phyloP scores from a whole-genome alignment of 2,888 invertebrate genomes.

The Arge pagana region DNA sequence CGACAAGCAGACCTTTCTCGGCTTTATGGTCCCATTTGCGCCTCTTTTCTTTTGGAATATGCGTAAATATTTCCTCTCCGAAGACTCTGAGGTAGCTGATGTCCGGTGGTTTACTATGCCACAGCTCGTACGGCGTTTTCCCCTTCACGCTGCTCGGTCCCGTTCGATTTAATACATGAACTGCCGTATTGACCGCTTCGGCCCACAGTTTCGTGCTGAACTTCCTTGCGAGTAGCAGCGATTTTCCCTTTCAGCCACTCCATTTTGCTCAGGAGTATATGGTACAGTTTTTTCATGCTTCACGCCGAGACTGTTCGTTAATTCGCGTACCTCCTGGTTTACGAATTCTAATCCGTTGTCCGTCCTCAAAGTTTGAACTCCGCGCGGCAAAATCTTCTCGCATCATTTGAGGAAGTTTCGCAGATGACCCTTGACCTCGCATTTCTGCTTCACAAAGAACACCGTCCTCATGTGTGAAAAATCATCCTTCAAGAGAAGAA shows the following conservation, averaged over 20 bases:
- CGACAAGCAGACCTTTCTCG: constrained; percentile 26
- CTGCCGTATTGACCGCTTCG: constrained; percentile 23
- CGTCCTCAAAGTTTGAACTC: constrained; percentile 3
- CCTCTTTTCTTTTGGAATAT: constrained; percentile 26
- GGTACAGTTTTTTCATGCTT: constrained; percentile 16
- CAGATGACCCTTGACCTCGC: background rate
- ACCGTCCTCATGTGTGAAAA: constrained; percentile 1
- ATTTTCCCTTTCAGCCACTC: constrained; percentile 25
- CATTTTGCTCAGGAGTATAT: constrained; percentile 26
- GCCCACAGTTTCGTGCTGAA: constrained; percentile 25
- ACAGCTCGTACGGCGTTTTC: constrained; percentile 29
- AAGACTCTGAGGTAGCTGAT: constrained; percentile 18
- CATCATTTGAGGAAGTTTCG: background rate
- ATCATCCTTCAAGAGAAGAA: constrained; percentile 29
- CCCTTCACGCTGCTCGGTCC: constrained; percentile 22
- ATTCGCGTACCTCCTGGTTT: constrained; percentile 9
- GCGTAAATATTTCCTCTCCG: constrained; percentile 20
- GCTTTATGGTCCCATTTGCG: constrained; percentile 22
- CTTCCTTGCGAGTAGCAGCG: constrained; percentile 15
- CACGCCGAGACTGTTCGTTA: constrained; percentile 1
- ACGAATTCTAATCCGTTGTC: constrained; percentile 16
- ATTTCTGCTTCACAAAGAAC: constrained; percentile 12
- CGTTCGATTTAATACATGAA: constrained; percentile 20
- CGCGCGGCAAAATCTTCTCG: background rate
- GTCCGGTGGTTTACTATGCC: constrained; percentile 12